A percentile compares a stretch with the other conserved stretches of the same genome.
phyloP scores from a whole-genome alignment of 2,113 vertebrate genomes.

The Vulpes vulpes region DNA sequence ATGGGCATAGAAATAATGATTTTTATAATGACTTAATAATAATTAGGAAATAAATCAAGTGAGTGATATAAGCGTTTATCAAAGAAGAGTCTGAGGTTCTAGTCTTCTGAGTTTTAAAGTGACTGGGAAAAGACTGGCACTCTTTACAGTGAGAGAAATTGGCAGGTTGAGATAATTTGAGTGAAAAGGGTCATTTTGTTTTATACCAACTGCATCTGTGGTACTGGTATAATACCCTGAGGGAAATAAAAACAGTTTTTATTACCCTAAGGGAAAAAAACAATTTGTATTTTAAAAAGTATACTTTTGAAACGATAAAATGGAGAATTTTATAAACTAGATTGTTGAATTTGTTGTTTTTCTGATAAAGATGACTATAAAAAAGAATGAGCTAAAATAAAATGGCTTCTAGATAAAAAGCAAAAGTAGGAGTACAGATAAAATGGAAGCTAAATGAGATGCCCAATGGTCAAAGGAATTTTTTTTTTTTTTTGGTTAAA shows the following conservation, averaged over 20 bases:
- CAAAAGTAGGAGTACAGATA: neutral
- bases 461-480: neutral
- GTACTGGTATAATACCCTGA: neutral
- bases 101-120: neutral
- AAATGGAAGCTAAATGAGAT: neutral
- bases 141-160: neutral
- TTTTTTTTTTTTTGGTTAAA: neutral
- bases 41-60: neutral
- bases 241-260: neutral
- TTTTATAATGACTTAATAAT: neutral
- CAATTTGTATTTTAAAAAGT: neutral
- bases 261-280: neutral
- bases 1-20: neutral
- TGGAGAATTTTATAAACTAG: neutral
- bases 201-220: neutral
- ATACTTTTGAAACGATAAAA: neutral
- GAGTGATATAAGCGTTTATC: neutral
- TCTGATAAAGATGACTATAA: neutral
- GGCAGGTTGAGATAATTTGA: neutral
- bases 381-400: neutral
- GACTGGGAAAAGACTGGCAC: neutral
- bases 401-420: neutral
- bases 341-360: neutral
- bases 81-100: neutral
- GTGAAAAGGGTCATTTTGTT: neutral